phyloP scores from a whole-genome alignment of 2,888 invertebrate genomes.

The Watsonalla cultraria region DNA sequence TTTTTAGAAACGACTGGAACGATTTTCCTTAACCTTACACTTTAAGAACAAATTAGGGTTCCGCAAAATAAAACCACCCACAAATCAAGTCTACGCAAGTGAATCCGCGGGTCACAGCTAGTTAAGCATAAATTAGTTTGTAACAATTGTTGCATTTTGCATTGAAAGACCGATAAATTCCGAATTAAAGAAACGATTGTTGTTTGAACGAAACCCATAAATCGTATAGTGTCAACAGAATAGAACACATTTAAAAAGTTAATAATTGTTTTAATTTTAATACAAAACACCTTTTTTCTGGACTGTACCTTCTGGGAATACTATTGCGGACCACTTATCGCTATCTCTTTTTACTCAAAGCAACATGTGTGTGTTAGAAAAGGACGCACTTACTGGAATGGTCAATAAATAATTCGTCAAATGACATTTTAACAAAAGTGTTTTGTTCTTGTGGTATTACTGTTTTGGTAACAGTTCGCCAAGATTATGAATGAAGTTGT shows the following conservation, averaged over 20 bases:
- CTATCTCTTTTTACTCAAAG: neutral
- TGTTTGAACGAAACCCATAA: slow-evolving; percentile 27
- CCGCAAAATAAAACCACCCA: too few relatives aligned
- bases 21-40: too few relatives aligned
- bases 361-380: neutral
- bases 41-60: too few relatives aligned
- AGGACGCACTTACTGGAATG: neutral
- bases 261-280: slow-evolving; percentile 39
- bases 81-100: too few relatives aligned
- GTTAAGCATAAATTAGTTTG: neutral
- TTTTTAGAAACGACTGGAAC: too few relatives aligned
- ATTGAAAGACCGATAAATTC: slow-evolving; percentile 22
- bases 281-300: slow-evolving; percentile 24
- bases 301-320: slow-evolving; percentile 8
- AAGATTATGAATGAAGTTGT: slow-evolving; percentile 29
- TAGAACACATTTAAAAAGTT: slow-evolving; percentile 34
- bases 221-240: slow-evolving; percentile 28
- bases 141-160: neutral
- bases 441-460: slow-evolving; percentile 49
- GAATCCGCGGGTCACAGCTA: too few relatives aligned
- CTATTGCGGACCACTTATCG: slow-evolving; percentile 1
- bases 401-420: neutral
- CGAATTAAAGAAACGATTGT: slow-evolving; percentile 19
- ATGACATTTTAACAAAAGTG: neutral
- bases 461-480: slow-evolving; percentile 54